Conservation (phyloP, 2,797 vertebrate species). For the Bradypodion pumilum region DNA sequence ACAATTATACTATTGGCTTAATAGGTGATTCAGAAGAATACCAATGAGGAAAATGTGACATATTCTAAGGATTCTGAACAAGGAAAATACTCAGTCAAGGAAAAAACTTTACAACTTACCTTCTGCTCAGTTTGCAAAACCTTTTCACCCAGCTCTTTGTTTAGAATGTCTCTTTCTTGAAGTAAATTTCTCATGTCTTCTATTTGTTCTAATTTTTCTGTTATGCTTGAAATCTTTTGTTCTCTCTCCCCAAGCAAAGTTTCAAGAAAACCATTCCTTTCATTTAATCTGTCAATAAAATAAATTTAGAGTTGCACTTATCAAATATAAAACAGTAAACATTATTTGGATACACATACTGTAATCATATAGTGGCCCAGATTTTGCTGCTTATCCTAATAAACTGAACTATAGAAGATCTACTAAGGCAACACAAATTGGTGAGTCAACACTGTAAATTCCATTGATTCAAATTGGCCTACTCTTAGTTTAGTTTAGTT, state of each 20-base stretch:
- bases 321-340: background rate
- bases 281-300: constrained; percentile 78
- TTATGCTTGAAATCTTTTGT: constrained; percentile 77
- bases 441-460: too few relatives aligned
- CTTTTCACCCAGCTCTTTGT: constrained; percentile 80
- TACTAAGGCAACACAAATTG: too few relatives aligned
- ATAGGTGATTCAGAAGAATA: background rate
- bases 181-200: constrained; percentile 76
- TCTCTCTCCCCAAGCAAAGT: constrained; percentile 88
- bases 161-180: constrained; percentile 78
- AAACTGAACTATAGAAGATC: too few relatives aligned
- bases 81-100: too few relatives aligned
- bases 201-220: constrained; percentile 83
- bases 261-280: constrained; percentile 86
- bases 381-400: background rate
- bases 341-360: background rate
- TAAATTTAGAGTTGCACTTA: background rate
- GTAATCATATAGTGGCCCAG: background rate
- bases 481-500: too few relatives aligned
- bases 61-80: background rate
- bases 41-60: background rate
- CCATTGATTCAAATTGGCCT: too few relatives aligned
- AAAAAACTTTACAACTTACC: constrained; percentile 66
- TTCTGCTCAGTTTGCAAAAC: constrained; percentile 81
- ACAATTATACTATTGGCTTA: background rate